Conservation (phyloP, 2,888 invertebrate genomes). For the Hoplodrina ambigua region DNA sequence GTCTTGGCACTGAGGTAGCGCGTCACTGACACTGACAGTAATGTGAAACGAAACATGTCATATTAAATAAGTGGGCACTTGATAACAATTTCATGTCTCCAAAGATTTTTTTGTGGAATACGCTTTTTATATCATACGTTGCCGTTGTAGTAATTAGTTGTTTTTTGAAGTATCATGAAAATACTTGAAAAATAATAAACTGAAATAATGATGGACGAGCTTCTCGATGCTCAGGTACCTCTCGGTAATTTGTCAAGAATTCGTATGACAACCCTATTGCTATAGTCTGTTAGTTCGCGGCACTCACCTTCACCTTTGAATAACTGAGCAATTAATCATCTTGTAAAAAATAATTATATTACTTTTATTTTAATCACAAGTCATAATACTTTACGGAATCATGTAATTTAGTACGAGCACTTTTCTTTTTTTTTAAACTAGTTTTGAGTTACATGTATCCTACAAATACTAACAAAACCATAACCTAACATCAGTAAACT, state of each 20-base stretch:
- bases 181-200: conserved; percentile 18
- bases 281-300: background rate
- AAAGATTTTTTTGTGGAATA: background rate
- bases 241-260: conserved; percentile 9
- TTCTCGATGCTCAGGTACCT: background rate
- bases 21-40: conserved; percentile 4
- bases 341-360: background rate
- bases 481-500: too few relatives aligned
- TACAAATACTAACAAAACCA: too few relatives aligned
- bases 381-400: too few relatives aligned
- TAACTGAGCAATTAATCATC: conserved; percentile 5
- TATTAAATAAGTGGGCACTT: background rate
- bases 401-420: too few relatives aligned
- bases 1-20: conserved; percentile 7
- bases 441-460: too few relatives aligned
- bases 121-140: background rate
- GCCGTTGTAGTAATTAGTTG: background rate
- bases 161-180: background rate
- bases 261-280: background rate
- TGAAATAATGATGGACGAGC: conserved; percentile 11
- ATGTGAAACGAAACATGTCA: conserved; percentile 1
- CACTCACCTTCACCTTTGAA: background rate
- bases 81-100: background rate
- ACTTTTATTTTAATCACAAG: too few relatives aligned
- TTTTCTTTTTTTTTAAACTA: too few relatives aligned